Base-by-base conservation (phyloP, 2,797 vertebrate species). In the Lepilemur septentrionalis region DNA sequence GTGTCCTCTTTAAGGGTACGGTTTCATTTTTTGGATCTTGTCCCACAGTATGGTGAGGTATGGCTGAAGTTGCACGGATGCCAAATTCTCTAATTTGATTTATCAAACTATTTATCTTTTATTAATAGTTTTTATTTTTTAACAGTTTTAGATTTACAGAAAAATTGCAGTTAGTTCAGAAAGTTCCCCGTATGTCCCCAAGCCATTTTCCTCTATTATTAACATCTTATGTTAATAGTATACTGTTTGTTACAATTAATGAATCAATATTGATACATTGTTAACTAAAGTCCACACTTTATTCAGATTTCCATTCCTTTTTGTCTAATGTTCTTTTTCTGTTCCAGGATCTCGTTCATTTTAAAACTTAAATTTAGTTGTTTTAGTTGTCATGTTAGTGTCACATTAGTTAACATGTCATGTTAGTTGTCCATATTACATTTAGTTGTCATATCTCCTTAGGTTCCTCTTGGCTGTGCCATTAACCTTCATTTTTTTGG, bases 101-200 rank as follows among this genome's bases (percentile, higher is more conserved):
- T 57, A 88, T 83, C 28, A 88, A 87, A 75, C 5, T 5, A 50
- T 84, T 90, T 50, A 30, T 32, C 15, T 87, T 84, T 87, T 87
- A 61, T 70, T 76, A 89, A 87, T 65, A 72, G 46, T 73, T 13
- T 83, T 86, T 86, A 81, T 50, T 80, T 92, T 70, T 91, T n/a
- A 92, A 61, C 48, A 95, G 57, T 76, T 93, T 78, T 65, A 81
- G 32, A 89, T 82, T 95, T 91, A 94, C 46, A 85, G 72, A 93
- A 85, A 95, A 81, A 91, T 32, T 70, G 52, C 43, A 92, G 23
- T 89, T 5, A 73, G n/a, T 81, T 57, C 38, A 87, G 48, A 52
- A 75, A 86, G 10, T 78, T 91, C 5, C 12, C 50, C 13, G 92
- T 83, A 82, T 46, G 52, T 25, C 59, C 48, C 22, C 20, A 41